These are phyloP conservation scores for Phoeniculus purpureus DNA, from an alignment of 2,797 vertebrate genomes.

Conservation along the genomic window DNA sequence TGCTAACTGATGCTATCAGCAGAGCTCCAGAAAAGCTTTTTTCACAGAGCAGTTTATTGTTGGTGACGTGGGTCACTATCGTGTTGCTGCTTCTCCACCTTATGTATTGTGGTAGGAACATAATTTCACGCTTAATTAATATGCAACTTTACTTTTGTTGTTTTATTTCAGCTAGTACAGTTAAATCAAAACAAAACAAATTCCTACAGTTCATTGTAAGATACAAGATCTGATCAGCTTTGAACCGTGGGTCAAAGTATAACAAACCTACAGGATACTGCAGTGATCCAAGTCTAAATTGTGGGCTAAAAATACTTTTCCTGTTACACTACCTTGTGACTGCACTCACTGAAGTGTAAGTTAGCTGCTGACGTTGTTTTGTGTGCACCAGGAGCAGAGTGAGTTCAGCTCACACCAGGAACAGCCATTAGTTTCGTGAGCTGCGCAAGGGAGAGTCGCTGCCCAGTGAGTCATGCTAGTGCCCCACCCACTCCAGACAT, in stretches of 20 bases:
- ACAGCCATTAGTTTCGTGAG: neutral
- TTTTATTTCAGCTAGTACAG: neutral
- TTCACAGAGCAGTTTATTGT: neutral
- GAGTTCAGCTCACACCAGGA: neutral
- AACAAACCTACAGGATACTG: slow-evolving; percentile 10
- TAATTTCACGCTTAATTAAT: neutral
- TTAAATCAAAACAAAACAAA: neutral
- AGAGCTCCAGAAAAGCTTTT: neutral
- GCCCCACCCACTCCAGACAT: neutral
- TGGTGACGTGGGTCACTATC: neutral
- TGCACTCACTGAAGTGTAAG: neutral
- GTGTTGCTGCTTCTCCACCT: neutral
- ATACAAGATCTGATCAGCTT: neutral
- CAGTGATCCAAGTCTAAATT: slow-evolving; percentile 11
- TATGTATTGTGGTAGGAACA: neutral
- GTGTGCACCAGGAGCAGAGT: neutral
- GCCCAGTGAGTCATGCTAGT: neutral
- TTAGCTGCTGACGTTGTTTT: neutral
- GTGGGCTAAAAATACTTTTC: neutral
- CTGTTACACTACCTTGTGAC: slow-evolving; percentile 19
- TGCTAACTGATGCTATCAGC: neutral
- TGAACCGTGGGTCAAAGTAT: slow-evolving; percentile 41
- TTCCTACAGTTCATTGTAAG: neutral
- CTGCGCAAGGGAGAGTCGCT: neutral
- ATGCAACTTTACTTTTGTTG: neutral